Percentiles rank a stretch among this genome's conserved stretches.
Evolutionary conservation across 2,797 vertebrate genomes (phyloP).

Genomic region (Cyclopterus lumpus): DNA sequence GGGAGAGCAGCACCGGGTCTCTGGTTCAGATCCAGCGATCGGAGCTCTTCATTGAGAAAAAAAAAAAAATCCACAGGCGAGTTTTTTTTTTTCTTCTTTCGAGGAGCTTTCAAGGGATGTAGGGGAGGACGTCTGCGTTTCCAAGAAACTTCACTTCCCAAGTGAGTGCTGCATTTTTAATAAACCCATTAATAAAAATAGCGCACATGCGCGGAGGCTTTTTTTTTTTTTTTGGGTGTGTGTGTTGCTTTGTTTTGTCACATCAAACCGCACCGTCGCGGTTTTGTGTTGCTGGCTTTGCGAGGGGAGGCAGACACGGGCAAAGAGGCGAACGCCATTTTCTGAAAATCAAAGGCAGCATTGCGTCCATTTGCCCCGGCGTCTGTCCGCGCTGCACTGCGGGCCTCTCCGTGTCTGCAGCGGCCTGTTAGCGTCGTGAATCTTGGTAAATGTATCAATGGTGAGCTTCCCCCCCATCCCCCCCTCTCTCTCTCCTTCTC

Average conservation of each 20-base stretch:
- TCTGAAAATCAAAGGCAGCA: constrained; percentile 62
- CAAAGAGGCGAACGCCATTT: constrained; percentile 82
- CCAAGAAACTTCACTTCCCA: constrained; percentile 33
- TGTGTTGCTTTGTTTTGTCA: neutral
- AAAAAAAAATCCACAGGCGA: constrained; percentile 73
- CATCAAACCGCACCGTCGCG: constrained; percentile 16
- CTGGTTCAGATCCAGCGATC: constrained; percentile 21
- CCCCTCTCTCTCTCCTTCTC: neutral
- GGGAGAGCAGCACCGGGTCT: neutral
- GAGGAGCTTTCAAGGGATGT: constrained; percentile 63
- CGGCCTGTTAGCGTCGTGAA: neutral
- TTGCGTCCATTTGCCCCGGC: constrained; percentile 70
- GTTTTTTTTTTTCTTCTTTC: constrained; percentile 54
- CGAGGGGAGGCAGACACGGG: constrained; percentile 20
- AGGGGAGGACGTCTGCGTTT: constrained; percentile 39
- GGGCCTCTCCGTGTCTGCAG: constrained; percentile 2
- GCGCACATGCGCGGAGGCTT: neutral
- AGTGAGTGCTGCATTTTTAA: constrained; percentile 48
- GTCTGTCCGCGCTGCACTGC: neutral
- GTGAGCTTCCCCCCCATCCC: constrained; percentile 23
- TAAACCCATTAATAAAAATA: neutral
- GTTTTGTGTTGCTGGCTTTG: constrained; percentile 11
- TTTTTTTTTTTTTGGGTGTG: too few relatives aligned
- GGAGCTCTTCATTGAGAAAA: constrained; percentile 81
- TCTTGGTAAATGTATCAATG: constrained; percentile 74